phyloP scores from a whole-genome alignment of 2,113 vertebrate species.

The Halichoeres trimaculatus region DNA sequence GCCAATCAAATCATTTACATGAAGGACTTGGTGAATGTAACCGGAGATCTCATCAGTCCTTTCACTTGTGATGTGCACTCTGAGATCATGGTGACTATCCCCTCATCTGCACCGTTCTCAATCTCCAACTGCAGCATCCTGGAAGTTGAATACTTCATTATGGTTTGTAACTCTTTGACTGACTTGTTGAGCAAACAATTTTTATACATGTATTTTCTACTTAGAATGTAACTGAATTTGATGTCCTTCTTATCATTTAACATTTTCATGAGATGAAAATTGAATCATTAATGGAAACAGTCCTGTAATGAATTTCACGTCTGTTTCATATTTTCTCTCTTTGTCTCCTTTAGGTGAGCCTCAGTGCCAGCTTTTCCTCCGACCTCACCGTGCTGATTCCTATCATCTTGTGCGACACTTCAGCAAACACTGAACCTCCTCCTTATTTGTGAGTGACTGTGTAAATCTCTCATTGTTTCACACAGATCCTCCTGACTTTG shows the following conservation, averaged over 20 bases:
- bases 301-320: background rate
- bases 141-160: constrained; percentile 38
- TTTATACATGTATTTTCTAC: too few species aligned
- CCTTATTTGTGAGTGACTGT: constrained; percentile 9
- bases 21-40: background rate
- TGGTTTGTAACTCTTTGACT: constrained; percentile 51
- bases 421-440: background rate
- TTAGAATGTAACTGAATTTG: too few species aligned
- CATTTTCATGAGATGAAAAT: background rate
- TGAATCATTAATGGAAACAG: background rate
- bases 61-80: constrained; percentile 8
- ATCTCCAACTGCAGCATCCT: constrained; percentile 73
- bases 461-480: background rate
- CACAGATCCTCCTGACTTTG: too few species aligned
- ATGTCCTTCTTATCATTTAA: background rate
- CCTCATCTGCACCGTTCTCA: background rate
- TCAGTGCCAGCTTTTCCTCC: background rate
- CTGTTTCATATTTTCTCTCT: background rate
- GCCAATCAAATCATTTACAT: fast-evolving
- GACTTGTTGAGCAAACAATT: too few species aligned
- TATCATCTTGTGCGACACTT: constrained; percentile 55
- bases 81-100: constrained; percentile 55
- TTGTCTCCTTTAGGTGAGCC: constrained; percentile 44
- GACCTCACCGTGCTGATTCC: constrained; percentile 60
- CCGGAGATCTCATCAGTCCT: background rate